These are phyloP conservation scores for Eupsilia transversa DNA, from an alignment of 2,888 invertebrate species.

Conservation along the genomic window DNA sequence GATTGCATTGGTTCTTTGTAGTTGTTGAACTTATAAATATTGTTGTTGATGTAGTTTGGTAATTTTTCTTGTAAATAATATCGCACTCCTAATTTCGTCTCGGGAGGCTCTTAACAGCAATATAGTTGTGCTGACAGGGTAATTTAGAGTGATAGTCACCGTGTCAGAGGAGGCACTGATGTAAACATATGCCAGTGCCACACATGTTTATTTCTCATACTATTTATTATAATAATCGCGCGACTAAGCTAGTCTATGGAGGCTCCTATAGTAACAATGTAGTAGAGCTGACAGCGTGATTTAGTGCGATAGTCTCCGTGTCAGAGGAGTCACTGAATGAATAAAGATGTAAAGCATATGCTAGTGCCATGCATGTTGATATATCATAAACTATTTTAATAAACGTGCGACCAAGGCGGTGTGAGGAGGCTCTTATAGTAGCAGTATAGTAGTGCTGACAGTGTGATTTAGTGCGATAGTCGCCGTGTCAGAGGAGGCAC, in stretches of 20 bases:
- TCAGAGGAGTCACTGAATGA: slow-evolving; percentile 40
- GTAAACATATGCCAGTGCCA: slow-evolving; percentile 40
- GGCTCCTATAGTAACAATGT: slow-evolving; percentile 45
- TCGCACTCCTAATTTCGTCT: neutral
- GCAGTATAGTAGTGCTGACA: slow-evolving; percentile 56
- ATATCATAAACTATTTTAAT: slow-evolving; percentile 11
- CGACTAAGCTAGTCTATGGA: slow-evolving; percentile 14
- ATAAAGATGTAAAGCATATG: neutral
- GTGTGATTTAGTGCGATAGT: slow-evolving; percentile 59
- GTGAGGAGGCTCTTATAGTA: slow-evolving; percentile 31
- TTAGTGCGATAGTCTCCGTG: slow-evolving; percentile 53
- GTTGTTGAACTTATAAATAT: too few relatives aligned
- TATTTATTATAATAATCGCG: slow-evolving; percentile 17
- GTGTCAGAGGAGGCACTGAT: slow-evolving; percentile 42
- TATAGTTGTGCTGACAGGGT: slow-evolving; percentile 54
- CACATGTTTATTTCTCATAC: slow-evolving; percentile 19
- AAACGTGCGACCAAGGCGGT: slow-evolving; percentile 10
- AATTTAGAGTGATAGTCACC: slow-evolving; percentile 55
- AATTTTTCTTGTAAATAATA: neutral
- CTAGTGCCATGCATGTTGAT: slow-evolving; percentile 22
- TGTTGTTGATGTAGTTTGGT: too few relatives aligned
- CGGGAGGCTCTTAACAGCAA: slow-evolving; percentile 25
- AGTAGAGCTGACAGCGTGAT: slow-evolving; percentile 57
- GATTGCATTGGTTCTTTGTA: too few relatives aligned
- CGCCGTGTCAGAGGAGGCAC: slow-evolving; percentile 44